Evolutionary conservation across 2,113 vertebrate species (phyloP).

Genomic region (Notothenia coriiceps): DNA sequence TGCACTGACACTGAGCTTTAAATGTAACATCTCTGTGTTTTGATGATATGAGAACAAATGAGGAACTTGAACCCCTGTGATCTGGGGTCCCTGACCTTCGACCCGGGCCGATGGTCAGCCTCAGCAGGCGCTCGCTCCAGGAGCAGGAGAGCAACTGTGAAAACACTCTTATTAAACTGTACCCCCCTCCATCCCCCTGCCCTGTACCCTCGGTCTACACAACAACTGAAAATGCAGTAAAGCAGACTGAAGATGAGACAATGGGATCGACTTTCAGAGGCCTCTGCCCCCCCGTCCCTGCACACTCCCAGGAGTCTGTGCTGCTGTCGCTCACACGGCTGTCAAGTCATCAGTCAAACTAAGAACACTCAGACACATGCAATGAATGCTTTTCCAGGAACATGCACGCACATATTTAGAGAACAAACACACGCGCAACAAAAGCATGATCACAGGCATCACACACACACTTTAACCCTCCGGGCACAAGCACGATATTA

Average conservation of each 20-base stretch:
- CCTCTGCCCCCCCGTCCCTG: not conserved
- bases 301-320: constrained; percentile 32
- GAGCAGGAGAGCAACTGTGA: constrained; percentile 59
- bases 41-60: not conserved
- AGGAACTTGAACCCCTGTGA: not conserved
- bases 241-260: constrained; percentile 57
- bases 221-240: constrained; percentile 43
- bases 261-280: constrained; percentile 60
- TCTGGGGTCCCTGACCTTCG: constrained; percentile 11
- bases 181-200: not conserved
- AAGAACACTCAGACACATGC: not conserved
- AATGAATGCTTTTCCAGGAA: not conserved
- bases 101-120: not conserved
- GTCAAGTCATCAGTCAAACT: constrained; percentile 39
- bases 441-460: not conserved
- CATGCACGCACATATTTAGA: not conserved
- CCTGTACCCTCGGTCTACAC: not conserved
- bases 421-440: not conserved
- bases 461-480: not conserved
- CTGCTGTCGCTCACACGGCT: constrained; percentile 34
- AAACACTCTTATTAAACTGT: constrained; percentile 58
- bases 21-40: not conserved
- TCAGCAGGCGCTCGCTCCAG: constrained; percentile 13
- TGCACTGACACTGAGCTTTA: not conserved
- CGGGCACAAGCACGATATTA: not conserved